Percentiles rank a stretch among this genome's conserved stretches.
phyloP scores from a whole-genome alignment of 2,113 vertebrate genomes.

The Callionymus lyra region DNA sequence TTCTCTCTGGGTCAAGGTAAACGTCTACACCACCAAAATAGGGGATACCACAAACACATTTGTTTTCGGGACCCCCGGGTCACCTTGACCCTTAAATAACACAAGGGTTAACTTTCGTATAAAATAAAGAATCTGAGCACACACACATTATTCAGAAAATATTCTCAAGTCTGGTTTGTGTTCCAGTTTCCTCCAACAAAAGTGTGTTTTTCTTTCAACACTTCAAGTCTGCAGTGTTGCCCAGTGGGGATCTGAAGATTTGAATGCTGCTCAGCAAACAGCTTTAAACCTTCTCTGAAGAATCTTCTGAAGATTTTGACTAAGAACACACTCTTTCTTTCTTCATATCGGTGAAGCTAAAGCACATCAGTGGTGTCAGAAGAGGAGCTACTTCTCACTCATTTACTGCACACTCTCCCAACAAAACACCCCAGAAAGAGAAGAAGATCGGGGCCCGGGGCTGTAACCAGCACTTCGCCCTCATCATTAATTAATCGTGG shows the following conservation, averaged over 20 bases:
- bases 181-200: slow-evolving; percentile 1
- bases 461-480: slow-evolving; percentile 10
- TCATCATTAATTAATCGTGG: slow-evolving; percentile 26
- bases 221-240: too few species aligned
- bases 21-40: too few species aligned
- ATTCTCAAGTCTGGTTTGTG: slow-evolving; percentile 2
- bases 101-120: too few species aligned
- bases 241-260: not conserved
- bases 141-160: too few species aligned
- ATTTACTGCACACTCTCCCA: slow-evolving; percentile 3
- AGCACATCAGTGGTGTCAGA: slow-evolving; percentile 6
- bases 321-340: slow-evolving; percentile 8
- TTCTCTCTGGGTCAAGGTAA: too few species aligned
- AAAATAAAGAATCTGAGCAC: too few species aligned
- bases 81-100: too few species aligned
- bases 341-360: slow-evolving; percentile 9
- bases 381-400: slow-evolving; percentile 11
- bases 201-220: too few species aligned
- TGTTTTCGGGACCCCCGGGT: too few species aligned
- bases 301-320: slow-evolving; percentile 5
- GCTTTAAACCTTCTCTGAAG: slow-evolving; percentile 4
- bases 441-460: slow-evolving; percentile 1
- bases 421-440: slow-evolving; percentile 7
- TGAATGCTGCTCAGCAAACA: slow-evolving; percentile 8
- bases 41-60: too few species aligned